Conservation (phyloP, 2,113 vertebrate genomes). For the Aegithalos caudatus region DNA sequence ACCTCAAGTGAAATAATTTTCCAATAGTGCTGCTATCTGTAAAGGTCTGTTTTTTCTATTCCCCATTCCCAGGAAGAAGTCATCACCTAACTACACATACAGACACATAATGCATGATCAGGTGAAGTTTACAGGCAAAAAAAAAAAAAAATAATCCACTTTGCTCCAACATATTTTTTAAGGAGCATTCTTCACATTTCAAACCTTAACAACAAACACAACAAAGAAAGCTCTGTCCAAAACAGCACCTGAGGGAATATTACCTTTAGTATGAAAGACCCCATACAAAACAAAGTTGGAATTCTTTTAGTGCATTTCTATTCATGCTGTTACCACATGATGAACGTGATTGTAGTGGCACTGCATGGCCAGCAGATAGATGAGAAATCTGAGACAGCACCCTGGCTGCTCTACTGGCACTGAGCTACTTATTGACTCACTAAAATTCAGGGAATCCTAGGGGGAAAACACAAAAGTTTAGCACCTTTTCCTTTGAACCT, state of each 20-base stretch:
- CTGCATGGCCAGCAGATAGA: neutral
- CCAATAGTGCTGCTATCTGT: neutral
- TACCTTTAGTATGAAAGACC: neutral
- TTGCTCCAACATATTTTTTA: neutral
- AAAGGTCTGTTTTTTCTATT: neutral
- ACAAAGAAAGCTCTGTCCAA: neutral
- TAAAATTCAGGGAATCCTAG: neutral
- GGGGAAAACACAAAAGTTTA: neutral
- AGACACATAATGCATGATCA: neutral
- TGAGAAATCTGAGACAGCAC: neutral
- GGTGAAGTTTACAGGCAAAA: neutral
- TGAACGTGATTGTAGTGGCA: neutral
- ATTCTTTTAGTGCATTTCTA: neutral
- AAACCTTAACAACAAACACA: neutral
- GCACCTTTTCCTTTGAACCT: neutral
- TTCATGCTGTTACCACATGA: neutral
- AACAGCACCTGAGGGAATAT: neutral
- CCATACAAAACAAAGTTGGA: neutral
- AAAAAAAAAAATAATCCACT: too few relatives aligned
- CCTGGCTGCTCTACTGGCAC: neutral
- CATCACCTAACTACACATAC: neutral
- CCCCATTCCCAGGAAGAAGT: neutral
- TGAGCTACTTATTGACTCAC: neutral
- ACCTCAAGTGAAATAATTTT: neutral
- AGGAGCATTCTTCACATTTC: neutral